These are phyloP conservation scores for Bradypodion pumilum DNA, from an alignment of 2,797 vertebrate species.

Conservation along the genomic window DNA sequence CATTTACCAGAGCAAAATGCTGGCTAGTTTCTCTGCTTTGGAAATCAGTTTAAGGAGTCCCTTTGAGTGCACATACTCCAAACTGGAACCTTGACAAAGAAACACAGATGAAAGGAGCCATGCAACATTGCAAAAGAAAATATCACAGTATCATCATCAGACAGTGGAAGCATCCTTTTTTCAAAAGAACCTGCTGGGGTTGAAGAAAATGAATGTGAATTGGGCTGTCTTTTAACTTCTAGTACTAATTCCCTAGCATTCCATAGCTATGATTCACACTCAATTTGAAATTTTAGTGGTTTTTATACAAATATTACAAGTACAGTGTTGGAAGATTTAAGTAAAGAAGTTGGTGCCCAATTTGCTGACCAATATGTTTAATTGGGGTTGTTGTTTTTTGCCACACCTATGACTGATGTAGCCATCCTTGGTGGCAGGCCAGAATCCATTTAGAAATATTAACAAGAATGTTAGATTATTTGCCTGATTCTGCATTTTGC, in stretches of 20 bases:
- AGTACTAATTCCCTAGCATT: conserved; percentile 12
- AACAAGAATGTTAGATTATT: neutral
- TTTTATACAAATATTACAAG: conserved; percentile 4
- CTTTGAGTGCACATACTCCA: neutral
- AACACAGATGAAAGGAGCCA: neutral
- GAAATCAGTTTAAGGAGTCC: neutral
- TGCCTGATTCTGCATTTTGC: neutral
- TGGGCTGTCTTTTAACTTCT: neutral
- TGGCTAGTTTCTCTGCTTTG: neutral
- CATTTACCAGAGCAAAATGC: neutral
- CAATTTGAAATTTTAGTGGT: neutral
- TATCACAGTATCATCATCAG: neutral
- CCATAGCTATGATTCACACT: conserved; percentile 9
- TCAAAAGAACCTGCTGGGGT: neutral
- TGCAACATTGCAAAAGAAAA: conserved; percentile 1
- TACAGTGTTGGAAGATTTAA: conserved; percentile 13
- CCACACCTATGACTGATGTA: neutral
- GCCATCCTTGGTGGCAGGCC: neutral
- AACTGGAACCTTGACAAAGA: neutral
- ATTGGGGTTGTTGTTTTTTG: conserved; percentile 4
- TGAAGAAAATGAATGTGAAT: neutral
- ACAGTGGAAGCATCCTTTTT: neutral
- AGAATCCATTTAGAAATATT: neutral
- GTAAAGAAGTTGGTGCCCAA: neutral
- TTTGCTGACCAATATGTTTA: conserved; percentile 16